These are phyloP conservation scores for Cheilosia vulpina DNA, from an alignment of 2,888 invertebrate genomes.

Conservation along the genomic window DNA sequence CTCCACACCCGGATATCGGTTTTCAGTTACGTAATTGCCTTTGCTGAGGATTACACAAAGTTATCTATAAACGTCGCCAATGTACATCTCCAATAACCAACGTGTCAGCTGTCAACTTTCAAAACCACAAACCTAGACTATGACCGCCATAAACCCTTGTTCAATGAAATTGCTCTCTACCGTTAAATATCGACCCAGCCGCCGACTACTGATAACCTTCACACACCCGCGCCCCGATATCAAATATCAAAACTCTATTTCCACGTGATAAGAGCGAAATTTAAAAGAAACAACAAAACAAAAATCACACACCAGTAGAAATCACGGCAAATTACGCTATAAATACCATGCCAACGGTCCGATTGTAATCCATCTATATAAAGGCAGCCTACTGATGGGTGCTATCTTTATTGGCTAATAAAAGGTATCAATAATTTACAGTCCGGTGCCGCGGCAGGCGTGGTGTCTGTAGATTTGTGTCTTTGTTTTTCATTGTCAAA, in stretches of 20 bases:
- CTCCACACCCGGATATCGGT: too few relatives aligned
- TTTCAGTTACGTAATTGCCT: too few relatives aligned
- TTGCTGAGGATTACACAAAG: neutral
- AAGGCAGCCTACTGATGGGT: slow-evolving; percentile 4
- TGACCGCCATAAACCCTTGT: slow-evolving; percentile 19
- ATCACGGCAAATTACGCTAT: slow-evolving; percentile 44
- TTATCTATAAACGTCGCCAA: neutral
- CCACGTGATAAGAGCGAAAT: slow-evolving; percentile 15
- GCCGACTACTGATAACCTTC: slow-evolving; percentile 14
- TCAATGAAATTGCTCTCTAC: neutral
- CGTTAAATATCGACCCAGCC: slow-evolving; percentile 4
- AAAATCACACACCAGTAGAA: neutral
- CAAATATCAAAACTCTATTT: slow-evolving; percentile 21
- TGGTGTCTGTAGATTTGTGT: neutral
- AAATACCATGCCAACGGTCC: slow-evolving; percentile 19
- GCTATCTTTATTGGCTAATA: slow-evolving; percentile 48
- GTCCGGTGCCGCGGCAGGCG: neutral
- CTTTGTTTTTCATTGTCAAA: neutral
- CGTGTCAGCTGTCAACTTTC: slow-evolving; percentile 5
- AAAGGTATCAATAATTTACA: slow-evolving; percentile 27
- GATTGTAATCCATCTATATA: slow-evolving; percentile 6
- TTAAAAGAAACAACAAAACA: neutral
- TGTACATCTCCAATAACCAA: neutral
- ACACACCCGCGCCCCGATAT: neutral
- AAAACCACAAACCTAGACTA: slow-evolving; percentile 4